phyloP scores from a whole-genome alignment of 2,113 vertebrate genomes.

The Phainopepla nitens region DNA sequence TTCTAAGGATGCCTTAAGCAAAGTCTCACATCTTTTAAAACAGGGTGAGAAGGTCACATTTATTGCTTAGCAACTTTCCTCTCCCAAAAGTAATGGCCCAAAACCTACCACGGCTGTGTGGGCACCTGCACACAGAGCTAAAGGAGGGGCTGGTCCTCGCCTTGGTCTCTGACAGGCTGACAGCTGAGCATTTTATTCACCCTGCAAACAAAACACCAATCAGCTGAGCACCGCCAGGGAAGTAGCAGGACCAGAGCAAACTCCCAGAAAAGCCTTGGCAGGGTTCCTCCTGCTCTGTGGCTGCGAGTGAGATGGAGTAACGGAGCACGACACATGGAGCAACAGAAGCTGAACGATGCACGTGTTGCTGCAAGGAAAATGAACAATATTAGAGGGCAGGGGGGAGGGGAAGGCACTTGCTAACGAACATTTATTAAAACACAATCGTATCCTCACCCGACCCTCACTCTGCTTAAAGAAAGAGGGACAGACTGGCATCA shows the following conservation, averaged over 20 bases:
- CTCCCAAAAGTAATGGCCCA: neutral
- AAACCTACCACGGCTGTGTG: neutral
- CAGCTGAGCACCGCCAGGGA: neutral
- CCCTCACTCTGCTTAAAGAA: neutral
- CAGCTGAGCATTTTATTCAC: neutral
- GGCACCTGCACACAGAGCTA: neutral
- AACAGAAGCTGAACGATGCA: neutral
- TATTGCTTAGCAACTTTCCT: neutral
- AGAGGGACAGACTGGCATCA: neutral
- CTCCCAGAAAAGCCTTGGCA: constrained; percentile 20
- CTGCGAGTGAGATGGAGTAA: neutral
- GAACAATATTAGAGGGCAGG: neutral
- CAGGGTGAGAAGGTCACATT: neutral
- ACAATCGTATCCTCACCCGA: neutral
- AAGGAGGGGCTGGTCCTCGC: neutral
- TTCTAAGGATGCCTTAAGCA: neutral
- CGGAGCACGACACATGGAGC: constrained; percentile 13
- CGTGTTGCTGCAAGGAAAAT: neutral
- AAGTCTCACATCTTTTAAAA: neutral
- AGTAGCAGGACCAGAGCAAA: neutral
- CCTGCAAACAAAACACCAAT: neutral
- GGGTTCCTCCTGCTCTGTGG: neutral
- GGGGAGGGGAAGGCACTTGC: neutral
- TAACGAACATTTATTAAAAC: neutral
- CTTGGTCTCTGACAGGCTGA: neutral